Conservation (phyloP, 2,888 invertebrate species). For the Lamellibrachia columna region DNA sequence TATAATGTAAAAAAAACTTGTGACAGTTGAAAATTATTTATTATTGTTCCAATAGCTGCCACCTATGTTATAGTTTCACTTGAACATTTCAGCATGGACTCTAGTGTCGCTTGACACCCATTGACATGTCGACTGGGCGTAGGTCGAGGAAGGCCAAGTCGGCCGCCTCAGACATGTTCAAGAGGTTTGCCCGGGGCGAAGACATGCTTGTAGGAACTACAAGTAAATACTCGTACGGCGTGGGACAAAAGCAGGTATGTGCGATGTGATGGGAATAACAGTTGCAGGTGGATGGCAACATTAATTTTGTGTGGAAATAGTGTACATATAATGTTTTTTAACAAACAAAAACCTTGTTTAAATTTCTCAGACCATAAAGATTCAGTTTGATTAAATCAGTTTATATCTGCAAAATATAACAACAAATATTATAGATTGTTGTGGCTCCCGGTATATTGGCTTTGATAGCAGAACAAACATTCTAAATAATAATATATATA, state of each 20-base stretch:
- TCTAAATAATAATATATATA: not conserved
- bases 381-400: not conserved
- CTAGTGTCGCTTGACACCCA: not conserved
- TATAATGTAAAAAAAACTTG: too few species aligned
- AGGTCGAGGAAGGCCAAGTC: not conserved
- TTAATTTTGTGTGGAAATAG: not conserved
- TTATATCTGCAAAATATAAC: not conserved
- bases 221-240: not conserved
- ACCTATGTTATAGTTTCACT: not conserved
- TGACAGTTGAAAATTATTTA: too few species aligned
- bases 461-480: too few species aligned
- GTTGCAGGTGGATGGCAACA: not conserved
- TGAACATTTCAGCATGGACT: conserved; percentile 1
- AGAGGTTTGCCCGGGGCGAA: conserved; percentile 6
- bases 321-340: not conserved
- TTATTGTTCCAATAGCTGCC: not conserved
- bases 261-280: not conserved
- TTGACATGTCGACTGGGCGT: conserved; percentile 1
- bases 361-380: not conserved
- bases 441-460: too few species aligned
- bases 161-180: not conserved
- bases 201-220: not conserved
- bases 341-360: not conserved
- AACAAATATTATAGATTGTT: not conserved
- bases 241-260: not conserved